Evolutionary conservation across 2,113 vertebrate species (phyloP), one percentile per base, ranked within the genome.

Genomic region (Larimichthys crocea): DNA sequence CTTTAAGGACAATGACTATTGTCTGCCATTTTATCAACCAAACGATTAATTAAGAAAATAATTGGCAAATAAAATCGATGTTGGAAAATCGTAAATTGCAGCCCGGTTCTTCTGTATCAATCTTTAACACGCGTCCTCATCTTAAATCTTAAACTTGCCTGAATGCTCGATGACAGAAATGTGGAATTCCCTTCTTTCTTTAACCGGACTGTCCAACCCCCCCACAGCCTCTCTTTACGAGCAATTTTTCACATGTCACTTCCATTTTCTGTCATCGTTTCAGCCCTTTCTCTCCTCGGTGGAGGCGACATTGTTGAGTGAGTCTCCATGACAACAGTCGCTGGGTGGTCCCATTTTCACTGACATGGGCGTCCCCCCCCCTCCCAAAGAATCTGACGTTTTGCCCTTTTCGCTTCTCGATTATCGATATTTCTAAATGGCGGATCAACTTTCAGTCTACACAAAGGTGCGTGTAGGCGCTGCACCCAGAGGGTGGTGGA

Each of bases 271-370:
- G 74, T 83, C 65, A 79, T 40, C 79, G 73, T 71, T 70, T 75
- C 74, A 44, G 52, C 66, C 59, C 48, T 78, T 78, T 65, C 57
- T 77, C 68, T 68, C 62, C 26, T 10, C 19, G 50, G 67, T 1
- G 40, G 29, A 77, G 56, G 24, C 62, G 50, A 77, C 84, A 91
- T 89, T 92, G 84, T 91, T 86, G 69, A 83, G 82, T 2, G 12
- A 49, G 78, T 90, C 90, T 88, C 90, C 88, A 86, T 90, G 85
- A 83, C 74, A 88, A 87, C 83, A 48, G 35, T 80, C 60, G 7
- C 60, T 84, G 88, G 84, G 90, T 92, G 82, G 86, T 90, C 89
- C 49, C 35, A 29, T 78, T 66, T 62, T 48, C 60, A 73, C 50
- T 60, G 68, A 70, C 55, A 8, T 40, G 72, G 72, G 24, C 10